A percentile compares a stretch with the other conserved stretches of the same genome.
These are phyloP conservation scores for Nasonovia ribisnigri DNA, from an alignment of 2,888 invertebrate genomes.

Conservation along the genomic window DNA sequence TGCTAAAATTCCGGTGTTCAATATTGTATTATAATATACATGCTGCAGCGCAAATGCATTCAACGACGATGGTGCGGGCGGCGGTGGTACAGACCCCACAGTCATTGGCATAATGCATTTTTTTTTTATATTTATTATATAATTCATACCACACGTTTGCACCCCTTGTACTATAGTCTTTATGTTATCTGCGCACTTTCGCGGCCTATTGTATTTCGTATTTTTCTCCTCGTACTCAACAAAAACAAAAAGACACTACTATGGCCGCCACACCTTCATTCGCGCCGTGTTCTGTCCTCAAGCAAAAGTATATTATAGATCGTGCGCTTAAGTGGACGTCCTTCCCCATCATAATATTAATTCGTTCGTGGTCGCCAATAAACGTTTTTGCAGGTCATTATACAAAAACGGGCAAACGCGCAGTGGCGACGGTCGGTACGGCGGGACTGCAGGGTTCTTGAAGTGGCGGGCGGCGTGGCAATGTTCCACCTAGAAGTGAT, in stretches of 20 bases:
- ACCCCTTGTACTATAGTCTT: neutral
- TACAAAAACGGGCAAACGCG: conserved; percentile 24
- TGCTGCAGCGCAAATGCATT: neutral
- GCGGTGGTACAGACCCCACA: neutral
- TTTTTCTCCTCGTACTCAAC: neutral
- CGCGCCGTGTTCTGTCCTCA: neutral
- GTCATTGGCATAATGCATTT: conserved; percentile 4
- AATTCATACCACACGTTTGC: neutral
- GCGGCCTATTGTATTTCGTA: neutral
- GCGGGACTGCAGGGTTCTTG: neutral
- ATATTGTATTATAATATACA: neutral
- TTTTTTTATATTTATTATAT: neutral
- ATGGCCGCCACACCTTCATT: neutral
- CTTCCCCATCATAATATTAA: conserved; percentile 14
- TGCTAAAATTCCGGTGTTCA: neutral
- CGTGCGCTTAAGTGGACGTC: neutral
- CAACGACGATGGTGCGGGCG: neutral
- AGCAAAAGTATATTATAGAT: conserved; percentile 9
- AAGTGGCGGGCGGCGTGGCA: conserved; percentile 55
- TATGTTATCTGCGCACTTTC: neutral
- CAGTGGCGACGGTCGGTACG: neutral
- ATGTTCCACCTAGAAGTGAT: conserved; percentile 63
- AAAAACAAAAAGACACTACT: conserved; percentile 33
- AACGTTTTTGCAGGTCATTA: conserved; percentile 53
- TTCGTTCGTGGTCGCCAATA: conserved; percentile 37